Conservation (phyloP, 2,113 vertebrate species). For the Ceratotherium simum region DNA sequence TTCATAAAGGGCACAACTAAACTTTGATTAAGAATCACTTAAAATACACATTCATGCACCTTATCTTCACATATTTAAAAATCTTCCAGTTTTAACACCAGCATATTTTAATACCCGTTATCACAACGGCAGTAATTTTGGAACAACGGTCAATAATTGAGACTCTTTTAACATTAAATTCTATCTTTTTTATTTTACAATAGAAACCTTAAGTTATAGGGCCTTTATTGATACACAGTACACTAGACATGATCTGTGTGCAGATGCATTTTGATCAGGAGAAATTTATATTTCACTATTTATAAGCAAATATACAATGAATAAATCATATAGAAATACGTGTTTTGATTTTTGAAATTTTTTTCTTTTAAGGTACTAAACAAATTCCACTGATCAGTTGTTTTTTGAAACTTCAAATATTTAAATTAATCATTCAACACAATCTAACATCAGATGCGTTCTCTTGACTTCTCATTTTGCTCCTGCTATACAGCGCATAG, state of each 20-base stretch:
- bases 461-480: constrained; percentile 59
- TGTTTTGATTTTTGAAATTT: constrained; percentile 40
- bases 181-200: constrained; percentile 68
- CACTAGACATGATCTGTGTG: background rate
- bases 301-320: constrained; percentile 59
- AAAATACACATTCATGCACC: constrained; percentile 9
- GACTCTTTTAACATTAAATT: constrained; percentile 68
- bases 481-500: background rate
- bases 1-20: constrained; percentile 49
- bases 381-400: constrained; percentile 20
- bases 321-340: constrained; percentile 29
- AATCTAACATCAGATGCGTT: constrained; percentile 25
- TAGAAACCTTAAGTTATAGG: constrained; percentile 54
- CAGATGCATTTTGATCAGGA: constrained; percentile 44
- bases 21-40: constrained; percentile 52
- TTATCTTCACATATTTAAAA: constrained; percentile 56
- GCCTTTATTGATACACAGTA: constrained; percentile 16
- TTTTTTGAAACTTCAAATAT: constrained; percentile 49
- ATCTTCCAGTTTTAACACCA: background rate
- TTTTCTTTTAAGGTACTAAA: constrained; percentile 38
- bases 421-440: constrained; percentile 61
- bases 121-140: constrained; percentile 31
- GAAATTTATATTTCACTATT: constrained; percentile 42
- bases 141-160: constrained; percentile 43
- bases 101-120: constrained; percentile 48